A percentile compares a stretch with the other conserved stretches of the same genome.
Evolutionary conservation across 2,113 vertebrate species (phyloP).

Genomic region (Arizona elegans): DNA sequence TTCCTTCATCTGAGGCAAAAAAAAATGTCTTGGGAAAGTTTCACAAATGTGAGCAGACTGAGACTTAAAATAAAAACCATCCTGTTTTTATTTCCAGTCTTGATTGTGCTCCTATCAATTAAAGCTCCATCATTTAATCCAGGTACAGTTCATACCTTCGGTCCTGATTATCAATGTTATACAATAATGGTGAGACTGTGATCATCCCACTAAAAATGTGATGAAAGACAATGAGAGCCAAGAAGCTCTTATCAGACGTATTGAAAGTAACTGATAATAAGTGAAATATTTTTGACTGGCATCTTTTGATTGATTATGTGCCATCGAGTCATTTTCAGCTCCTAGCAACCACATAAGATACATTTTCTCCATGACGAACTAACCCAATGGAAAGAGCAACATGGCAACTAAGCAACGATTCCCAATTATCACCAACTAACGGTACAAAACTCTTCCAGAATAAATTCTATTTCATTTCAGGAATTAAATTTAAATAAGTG

Average conservation of each 20-base stretch:
- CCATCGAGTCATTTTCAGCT: neutral
- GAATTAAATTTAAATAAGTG: neutral
- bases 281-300: conserved; percentile 7
- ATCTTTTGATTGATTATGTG: neutral
- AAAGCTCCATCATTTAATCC: neutral
- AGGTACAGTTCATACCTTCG: conserved; percentile 5
- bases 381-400: conserved; percentile 11
- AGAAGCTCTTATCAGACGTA: neutral
- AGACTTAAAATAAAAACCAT: neutral
- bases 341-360: neutral
- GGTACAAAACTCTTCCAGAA: conserved; percentile 2
- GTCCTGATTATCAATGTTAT: neutral
- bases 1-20: neutral
- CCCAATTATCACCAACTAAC: neutral
- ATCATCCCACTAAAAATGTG: conserved; percentile 1
- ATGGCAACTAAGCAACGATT: conserved; percentile 17
- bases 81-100: neutral
- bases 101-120: neutral
- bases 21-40: neutral
- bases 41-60: neutral
- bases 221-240: conserved; percentile 2
- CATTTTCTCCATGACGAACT: neutral
- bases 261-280: conserved; percentile 11
- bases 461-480: conserved; percentile 17
- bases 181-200: conserved; percentile 1